Percentiles rank a stretch among this genome's conserved stretches.
Evolutionary conservation across 2,113 vertebrate genomes (phyloP).

Genomic region (Tetraodon nigroviridis): DNA sequence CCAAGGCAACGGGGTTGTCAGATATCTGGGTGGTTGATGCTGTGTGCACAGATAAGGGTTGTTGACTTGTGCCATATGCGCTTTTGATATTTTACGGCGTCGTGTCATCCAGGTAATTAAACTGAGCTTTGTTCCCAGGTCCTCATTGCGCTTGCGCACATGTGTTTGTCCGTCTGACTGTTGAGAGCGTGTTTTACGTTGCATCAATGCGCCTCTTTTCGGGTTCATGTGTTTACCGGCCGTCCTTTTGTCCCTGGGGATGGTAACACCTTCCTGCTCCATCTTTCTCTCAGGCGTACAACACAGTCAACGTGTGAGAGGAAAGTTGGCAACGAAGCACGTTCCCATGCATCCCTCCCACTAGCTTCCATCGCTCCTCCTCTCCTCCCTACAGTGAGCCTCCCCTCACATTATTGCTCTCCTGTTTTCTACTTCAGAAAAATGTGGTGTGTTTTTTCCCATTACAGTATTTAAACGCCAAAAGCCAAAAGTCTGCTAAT

Average conservation of each 20-base stretch:
- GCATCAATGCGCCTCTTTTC: constrained; percentile 9
- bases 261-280: constrained; percentile 28
- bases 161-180: background rate
- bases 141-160: constrained; percentile 29
- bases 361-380: background rate
- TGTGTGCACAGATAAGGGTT: constrained; percentile 42
- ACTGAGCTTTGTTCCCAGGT: constrained; percentile 28
- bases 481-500: too few relatives aligned
- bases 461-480: background rate
- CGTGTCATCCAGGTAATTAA: constrained; percentile 28
- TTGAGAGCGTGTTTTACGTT: constrained; percentile 21
- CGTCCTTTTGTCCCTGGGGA: constrained; percentile 24
- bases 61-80: constrained; percentile 40
- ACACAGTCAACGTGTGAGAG: constrained; percentile 54
- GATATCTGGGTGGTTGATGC: constrained; percentile 47
- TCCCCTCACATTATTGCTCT: background rate
- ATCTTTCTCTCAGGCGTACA: constrained; percentile 16
- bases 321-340: constrained; percentile 58
- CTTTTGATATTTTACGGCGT: constrained; percentile 2
- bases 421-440: constrained; percentile 57
- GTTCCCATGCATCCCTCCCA: constrained; percentile 41
- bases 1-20: constrained; percentile 25
- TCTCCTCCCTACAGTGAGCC: background rate
- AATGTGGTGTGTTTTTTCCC: constrained; percentile 69
- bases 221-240: constrained; percentile 12